phyloP scores from a whole-genome alignment of 2,797 vertebrate genomes.

The Oreochromis mossambicus region DNA sequence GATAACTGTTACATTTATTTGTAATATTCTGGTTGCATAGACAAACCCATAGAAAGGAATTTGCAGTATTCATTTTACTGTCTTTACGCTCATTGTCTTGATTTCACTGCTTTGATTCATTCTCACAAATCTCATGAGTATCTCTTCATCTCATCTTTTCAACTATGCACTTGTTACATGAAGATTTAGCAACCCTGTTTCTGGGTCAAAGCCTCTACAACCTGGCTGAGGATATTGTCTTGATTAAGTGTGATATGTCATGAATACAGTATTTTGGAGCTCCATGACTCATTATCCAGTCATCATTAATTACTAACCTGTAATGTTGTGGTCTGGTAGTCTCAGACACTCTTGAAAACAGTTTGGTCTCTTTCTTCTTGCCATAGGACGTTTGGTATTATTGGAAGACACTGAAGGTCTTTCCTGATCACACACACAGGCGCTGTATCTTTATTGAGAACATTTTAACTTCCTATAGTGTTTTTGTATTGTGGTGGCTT shows the following conservation, averaged over 20 bases:
- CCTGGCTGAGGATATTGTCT: background rate
- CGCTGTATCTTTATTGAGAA: background rate
- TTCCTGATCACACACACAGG: background rate
- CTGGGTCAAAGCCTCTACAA: background rate
- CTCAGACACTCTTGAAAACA: background rate
- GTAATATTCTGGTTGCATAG: background rate
- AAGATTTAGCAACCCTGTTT: background rate
- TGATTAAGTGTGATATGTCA: background rate
- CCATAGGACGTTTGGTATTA: background rate
- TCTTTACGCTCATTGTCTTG: background rate
- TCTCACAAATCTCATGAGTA: background rate
- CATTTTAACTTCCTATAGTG: background rate
- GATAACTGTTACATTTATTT: background rate
- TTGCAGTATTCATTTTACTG: background rate
- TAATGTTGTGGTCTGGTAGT: background rate
- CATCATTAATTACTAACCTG: background rate
- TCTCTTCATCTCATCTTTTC: background rate
- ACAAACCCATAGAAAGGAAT: background rate
- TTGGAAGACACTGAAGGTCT: background rate
- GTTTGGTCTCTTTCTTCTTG: background rate
- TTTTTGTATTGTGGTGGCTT: background rate
- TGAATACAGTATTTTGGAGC: background rate
- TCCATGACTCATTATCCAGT: background rate
- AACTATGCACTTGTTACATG: background rate
- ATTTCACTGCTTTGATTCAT: background rate